phyloP scores from a whole-genome alignment of 2,113 vertebrate genomes.

The Grammomys dolichurus region DNA sequence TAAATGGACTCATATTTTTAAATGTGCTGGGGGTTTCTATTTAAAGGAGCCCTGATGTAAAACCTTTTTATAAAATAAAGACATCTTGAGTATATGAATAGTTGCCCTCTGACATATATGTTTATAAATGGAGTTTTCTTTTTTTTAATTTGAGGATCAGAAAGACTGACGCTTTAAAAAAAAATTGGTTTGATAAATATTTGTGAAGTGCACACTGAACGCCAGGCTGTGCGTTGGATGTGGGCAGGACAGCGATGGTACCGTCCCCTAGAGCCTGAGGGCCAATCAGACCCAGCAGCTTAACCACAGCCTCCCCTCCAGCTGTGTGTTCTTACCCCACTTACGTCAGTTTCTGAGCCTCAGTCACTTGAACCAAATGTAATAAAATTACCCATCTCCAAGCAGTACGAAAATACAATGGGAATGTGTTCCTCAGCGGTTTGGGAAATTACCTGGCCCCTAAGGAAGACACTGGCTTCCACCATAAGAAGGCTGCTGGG shows the following conservation, averaged over 20 bases:
- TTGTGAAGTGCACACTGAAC: neutral
- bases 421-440: fast-evolving
- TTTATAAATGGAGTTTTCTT: slow-evolving; percentile 70
- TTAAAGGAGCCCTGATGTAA: slow-evolving; percentile 79
- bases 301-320: neutral
- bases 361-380: neutral
- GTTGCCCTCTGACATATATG: slow-evolving; percentile 80
- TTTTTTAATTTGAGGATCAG: neutral
- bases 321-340: neutral
- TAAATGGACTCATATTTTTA: slow-evolving; percentile 81
- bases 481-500: neutral
- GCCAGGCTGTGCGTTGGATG: neutral
- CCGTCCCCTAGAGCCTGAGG: neutral
- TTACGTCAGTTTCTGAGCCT: slow-evolving; percentile 22
- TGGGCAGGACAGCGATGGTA: neutral
- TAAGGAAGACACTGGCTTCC: neutral
- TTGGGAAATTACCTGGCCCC: neutral
- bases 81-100: slow-evolving; percentile 78
- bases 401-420: neutral
- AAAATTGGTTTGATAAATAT: slow-evolving; percentile 7
- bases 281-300: neutral
- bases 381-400: neutral
- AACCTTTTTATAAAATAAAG: slow-evolving; percentile 80
- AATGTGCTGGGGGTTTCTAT: slow-evolving; percentile 69
- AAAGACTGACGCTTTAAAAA: neutral